Base-by-base conservation (phyloP, 2,888 invertebrate species). In the Spatulosminthurus flaviceps region DNA sequence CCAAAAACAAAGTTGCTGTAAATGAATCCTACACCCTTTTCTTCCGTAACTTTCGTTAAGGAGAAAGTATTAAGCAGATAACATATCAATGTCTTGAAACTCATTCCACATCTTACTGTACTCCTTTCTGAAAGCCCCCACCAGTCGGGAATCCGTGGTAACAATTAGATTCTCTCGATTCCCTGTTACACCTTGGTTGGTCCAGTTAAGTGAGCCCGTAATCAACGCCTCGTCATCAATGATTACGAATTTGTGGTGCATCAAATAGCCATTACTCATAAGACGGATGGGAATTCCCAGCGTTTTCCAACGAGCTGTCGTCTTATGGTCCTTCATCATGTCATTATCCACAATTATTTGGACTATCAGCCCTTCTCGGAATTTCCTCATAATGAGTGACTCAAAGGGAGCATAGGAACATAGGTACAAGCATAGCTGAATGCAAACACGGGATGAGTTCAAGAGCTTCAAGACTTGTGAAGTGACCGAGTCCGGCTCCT, bases 351-450 rank as follows among this genome's bases (percentile, higher is more conserved):
- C 89, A 79, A 94, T 92, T 0, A 94, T 86, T 83, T 93, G 88
- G 13, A 94, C 89, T 42, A 87, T 87, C 0, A 93, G 88, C 21
- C 92, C 92, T 85, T 89, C 69, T 7, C 42, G 9, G 29, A 69
- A 89, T 88, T 4, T 90, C 89, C 11, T 89, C 87, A 1, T 91
- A 82, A 19, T 93, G 86, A n/a, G 89, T 61, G 90, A 88, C 0
- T 89, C 88, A 24, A 94, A 86, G 77, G 90, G 89, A 26, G 88
- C 84, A 83, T 90, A 91, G 0, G 93, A 92, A 60, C 93, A 87
- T 19, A 92, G 89, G 86, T 92, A 94, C 86, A 94, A 90, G 86
- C 94, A 94, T 11, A 94, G 87, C 86, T 93, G 92, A 61, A 94
- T 86, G 13, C 90, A 89, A 13, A 88, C 84, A 78, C 87, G 87